A percentile compares a stretch with the other conserved stretches of the same genome.
Evolutionary conservation across 2,888 invertebrate species (phyloP).

Genomic region (Synergus laeviventris): DNA sequence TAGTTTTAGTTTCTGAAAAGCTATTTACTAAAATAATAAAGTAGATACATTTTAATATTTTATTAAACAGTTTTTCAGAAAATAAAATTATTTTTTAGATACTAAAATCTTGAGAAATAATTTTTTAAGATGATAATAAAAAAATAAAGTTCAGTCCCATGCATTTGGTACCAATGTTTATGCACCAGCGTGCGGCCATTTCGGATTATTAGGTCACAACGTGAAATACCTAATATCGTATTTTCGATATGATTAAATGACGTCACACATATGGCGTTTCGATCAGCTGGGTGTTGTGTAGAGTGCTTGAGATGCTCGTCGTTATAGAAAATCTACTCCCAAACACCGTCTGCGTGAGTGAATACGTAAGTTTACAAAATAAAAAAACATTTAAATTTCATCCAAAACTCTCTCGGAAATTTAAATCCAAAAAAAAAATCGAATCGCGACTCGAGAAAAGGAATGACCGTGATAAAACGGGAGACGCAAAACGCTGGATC

Average conservation of each 20-base stretch:
- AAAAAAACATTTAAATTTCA: background rate
- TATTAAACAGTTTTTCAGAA: no score
- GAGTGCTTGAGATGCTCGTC: conserved; percentile 73
- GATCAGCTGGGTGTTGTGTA: conserved; percentile 76
- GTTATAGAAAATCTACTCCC: conserved; percentile 57
- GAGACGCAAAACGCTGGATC: conserved; percentile 66
- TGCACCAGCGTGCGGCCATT: no score
- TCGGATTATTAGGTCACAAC: no score
- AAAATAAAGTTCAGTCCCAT: no score
- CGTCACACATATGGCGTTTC: conserved; percentile 74
- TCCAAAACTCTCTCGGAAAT: background rate
- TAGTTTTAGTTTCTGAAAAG: no score
- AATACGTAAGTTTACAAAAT: conserved; percentile 70
- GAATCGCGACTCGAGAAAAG: background rate
- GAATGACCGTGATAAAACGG: conserved; percentile 22
- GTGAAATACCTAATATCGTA: no score
- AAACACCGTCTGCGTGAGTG: conserved; percentile 68
- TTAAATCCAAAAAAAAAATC: conserved; percentile 17
- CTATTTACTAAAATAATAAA: no score
- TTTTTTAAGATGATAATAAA: no score
- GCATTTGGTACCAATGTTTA: no score
- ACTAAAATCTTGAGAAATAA: no score
- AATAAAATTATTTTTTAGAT: no score
- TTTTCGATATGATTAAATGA: conserved; percentile 62
- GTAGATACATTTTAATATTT: no score